Evolutionary conservation across 1,140 invertebrate genomes (phyloP).

Genomic region (Acromyrmex echinatior): DNA sequence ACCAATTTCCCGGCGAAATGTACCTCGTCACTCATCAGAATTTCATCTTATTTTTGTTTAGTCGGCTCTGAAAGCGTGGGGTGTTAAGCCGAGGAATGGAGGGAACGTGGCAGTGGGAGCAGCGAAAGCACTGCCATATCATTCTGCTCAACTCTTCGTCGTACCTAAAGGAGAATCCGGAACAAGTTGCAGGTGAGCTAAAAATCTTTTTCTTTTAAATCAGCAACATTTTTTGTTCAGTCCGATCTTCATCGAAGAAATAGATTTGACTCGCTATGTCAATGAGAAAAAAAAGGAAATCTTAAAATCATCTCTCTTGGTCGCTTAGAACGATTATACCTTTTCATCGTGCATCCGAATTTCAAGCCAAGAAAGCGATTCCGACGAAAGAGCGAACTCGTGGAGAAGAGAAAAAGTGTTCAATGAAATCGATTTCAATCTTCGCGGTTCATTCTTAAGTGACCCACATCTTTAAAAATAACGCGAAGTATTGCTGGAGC

Average conservation of each 20-base stretch:
- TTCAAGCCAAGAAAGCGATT: slow-evolving; percentile 39
- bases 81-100: slow-evolving; percentile 85
- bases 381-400: background rate
- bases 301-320: slow-evolving; percentile 59
- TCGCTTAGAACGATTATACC: slow-evolving; percentile 63
- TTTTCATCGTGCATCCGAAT: slow-evolving; percentile 61
- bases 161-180: slow-evolving; percentile 83
- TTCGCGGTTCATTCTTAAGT: slow-evolving; percentile 32
- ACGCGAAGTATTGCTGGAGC: background rate
- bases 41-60: slow-evolving; percentile 56
- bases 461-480: slow-evolving; percentile 59
- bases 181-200: slow-evolving; percentile 82
- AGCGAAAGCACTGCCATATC: slow-evolving; percentile 86
- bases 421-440: slow-evolving; percentile 34
- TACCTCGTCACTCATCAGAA: slow-evolving; percentile 14
- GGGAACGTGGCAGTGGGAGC: slow-evolving; percentile 85
- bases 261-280: slow-evolving; percentile 38
- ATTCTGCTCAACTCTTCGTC: slow-evolving; percentile 85
- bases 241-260: slow-evolving; percentile 34
- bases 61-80: slow-evolving; percentile 73
- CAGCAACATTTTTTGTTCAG: slow-evolving; percentile 65
- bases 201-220: slow-evolving; percentile 40
- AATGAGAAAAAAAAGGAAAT: slow-evolving; percentile 46
- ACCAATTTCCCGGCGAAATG: background rate
- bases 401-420: background rate